Evolutionary conservation across 1,140 invertebrate genomes (phyloP), one percentile per base, ranked within the genome.

Genomic region (Penaeus chinensis): DNA sequence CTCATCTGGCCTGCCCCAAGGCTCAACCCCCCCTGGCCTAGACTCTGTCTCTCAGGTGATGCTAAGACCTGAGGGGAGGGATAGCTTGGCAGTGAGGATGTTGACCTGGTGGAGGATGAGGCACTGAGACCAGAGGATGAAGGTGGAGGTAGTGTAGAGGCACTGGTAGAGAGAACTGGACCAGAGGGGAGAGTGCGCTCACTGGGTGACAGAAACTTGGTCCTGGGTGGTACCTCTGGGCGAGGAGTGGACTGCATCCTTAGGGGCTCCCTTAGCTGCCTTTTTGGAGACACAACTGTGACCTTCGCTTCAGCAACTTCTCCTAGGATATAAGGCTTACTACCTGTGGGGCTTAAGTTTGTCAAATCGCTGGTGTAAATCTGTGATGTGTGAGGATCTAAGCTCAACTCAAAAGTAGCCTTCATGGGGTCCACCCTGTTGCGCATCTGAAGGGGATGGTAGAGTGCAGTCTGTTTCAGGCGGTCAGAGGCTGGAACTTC

Each of bases 381-480:
- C 37, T 79, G 24, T 18, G 42, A 47, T 18, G 77, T 84, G 47
- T 32, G 37, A 27, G 84, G 84, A 37, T 85, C 84, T n/a, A 89
- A 54, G 61, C 63, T 66, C 20, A 89, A 60, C 87, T 89, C 89
- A 87, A 89, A 84, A 93, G 93, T 89, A 94, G 91, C 47, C 93
- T 93, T 93, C 94, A 93, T 63, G 91, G 92, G 20, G 92, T 93
- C 87, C 65, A 90, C 91, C 91, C 91, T 91, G 22, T 91, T 90
- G 78, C 92, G 92, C 71, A 92, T 89, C 91, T 92, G 82, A 11
- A 92, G 92, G 37, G 93, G 93, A 83, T 93, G 93, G 86, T 95
- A 95, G 79, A 94, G 94, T 2, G 94, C 93, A 63, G 94, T 94
- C 69, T 93, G 93, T 90, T 95, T 95, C n/a, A 95, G 84, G 47